Evolutionary conservation across 2,888 invertebrate genomes (phyloP).

Genomic region (Caenorhabditis zanzibari): DNA sequence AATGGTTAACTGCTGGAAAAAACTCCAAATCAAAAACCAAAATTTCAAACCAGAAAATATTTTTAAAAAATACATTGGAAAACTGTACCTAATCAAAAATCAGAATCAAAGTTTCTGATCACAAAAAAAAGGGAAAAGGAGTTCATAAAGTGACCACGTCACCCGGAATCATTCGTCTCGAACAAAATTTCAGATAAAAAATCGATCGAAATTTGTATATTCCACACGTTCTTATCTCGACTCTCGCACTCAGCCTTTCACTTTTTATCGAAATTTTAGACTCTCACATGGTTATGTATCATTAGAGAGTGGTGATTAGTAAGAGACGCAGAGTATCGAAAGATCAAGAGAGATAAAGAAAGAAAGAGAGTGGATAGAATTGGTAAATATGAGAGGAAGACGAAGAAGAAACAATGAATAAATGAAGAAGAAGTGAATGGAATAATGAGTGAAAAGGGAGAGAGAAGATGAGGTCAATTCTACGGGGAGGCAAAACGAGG

Average conservation of each 20-base stretch:
- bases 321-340: conserved; percentile 6
- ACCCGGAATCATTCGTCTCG: background rate
- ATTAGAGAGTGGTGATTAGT: background rate
- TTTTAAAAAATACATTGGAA: background rate
- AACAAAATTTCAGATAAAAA: background rate
- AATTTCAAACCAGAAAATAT: background rate
- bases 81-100: background rate
- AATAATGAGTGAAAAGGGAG: conserved; percentile 11
- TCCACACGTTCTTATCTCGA: too few species aligned
- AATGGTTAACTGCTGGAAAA: too few species aligned
- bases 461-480: background rate
- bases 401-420: conserved; percentile 29
- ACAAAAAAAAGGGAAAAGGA: background rate
- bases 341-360: conserved; percentile 1
- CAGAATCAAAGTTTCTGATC: background rate
- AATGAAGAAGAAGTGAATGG: conserved; percentile 5
- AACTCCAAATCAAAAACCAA: too few species aligned
- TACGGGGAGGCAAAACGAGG: too few species aligned
- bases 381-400: conserved; percentile 11
- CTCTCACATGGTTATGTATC: background rate
- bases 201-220: too few species aligned
- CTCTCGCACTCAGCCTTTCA: background rate
- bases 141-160: conserved; percentile 8
- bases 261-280: background rate
- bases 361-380: conserved; percentile 19